These are phyloP conservation scores for Prionailurus bengalensis DNA, from an alignment of 2,113 vertebrate genomes.

Conservation along the genomic window DNA sequence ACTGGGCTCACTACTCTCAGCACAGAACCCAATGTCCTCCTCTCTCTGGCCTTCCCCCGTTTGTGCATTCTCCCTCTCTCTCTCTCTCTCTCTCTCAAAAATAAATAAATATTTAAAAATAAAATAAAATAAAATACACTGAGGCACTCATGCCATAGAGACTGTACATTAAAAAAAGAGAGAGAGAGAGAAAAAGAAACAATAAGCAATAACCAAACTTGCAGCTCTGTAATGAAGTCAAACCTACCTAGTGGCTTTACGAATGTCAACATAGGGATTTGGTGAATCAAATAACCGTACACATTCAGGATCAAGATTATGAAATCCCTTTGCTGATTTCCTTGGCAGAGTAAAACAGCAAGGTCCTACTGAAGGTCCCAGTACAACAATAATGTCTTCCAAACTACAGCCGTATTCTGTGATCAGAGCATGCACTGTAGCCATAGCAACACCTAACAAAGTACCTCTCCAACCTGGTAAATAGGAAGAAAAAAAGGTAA, in stretches of 20 bases:
- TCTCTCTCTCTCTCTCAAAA: too few species aligned
- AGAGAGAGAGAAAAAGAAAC: conserved; percentile 52
- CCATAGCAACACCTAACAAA: conserved; percentile 93
- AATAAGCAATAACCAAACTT: conserved; percentile 28
- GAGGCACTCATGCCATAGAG: too few species aligned
- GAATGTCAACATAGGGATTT: conserved; percentile 91
- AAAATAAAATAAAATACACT: too few species aligned
- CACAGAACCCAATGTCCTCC: too few species aligned
- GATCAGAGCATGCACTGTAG: conserved; percentile 93
- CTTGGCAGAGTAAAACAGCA: conserved; percentile 94
- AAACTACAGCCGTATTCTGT: conserved; percentile 89
- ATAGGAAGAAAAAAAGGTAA: conserved; percentile 22
- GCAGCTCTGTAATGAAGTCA: neutral
- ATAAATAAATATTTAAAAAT: too few species aligned
- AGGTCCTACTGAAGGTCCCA: conserved; percentile 94
- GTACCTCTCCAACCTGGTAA: conserved; percentile 95
- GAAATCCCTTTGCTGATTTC: conserved; percentile 89
- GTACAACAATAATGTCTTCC: conserved; percentile 91
- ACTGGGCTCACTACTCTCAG: too few species aligned
- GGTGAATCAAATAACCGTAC: conserved; percentile 87
- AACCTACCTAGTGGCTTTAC: conserved; percentile 93
- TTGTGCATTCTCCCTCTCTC: too few species aligned
- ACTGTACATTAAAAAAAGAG: too few species aligned
- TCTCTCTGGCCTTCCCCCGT: too few species aligned
- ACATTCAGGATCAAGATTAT: conserved; percentile 91